Conservation (phyloP, 2,113 vertebrate genomes). For the Sylvia atricapilla region DNA sequence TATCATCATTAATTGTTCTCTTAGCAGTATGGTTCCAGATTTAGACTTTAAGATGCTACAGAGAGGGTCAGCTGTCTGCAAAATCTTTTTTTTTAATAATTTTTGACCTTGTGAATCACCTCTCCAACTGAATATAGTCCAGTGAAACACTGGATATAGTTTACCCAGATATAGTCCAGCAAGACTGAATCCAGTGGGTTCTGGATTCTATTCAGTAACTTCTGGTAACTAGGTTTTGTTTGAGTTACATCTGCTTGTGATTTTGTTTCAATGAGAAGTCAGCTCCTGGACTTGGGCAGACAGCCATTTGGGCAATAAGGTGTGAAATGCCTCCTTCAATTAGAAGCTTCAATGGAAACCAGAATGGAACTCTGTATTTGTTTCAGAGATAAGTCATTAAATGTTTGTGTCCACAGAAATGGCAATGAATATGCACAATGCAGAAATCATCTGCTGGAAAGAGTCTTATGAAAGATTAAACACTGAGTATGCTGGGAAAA, state of each 20-base stretch:
- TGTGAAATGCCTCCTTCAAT: not conserved
- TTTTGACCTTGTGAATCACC: not conserved
- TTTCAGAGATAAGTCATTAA: not conserved
- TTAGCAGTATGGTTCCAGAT: not conserved
- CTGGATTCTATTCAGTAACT: not conserved
- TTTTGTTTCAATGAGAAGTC: not conserved
- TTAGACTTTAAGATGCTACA: not conserved
- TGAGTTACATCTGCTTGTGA: not conserved
- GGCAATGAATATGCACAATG: not conserved
- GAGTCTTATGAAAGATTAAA: constrained; percentile 22
- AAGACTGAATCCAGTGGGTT: not conserved
- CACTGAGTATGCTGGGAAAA: not conserved
- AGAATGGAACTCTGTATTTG: not conserved
- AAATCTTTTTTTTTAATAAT: not conserved
- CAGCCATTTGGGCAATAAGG: not conserved
- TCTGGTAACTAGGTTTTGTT: not conserved
- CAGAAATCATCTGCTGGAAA: not conserved
- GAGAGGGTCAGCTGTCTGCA: not conserved
- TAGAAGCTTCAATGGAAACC: not conserved
- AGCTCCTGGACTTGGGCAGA: not conserved
- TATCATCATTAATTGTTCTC: not conserved
- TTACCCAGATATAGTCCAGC: not conserved
- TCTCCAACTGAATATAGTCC: not conserved
- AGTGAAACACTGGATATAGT: not conserved
- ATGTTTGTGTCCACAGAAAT: not conserved